Evolutionary conservation across 2,797 vertebrate species (phyloP).

Genomic region (Hydrophis major): DNA sequence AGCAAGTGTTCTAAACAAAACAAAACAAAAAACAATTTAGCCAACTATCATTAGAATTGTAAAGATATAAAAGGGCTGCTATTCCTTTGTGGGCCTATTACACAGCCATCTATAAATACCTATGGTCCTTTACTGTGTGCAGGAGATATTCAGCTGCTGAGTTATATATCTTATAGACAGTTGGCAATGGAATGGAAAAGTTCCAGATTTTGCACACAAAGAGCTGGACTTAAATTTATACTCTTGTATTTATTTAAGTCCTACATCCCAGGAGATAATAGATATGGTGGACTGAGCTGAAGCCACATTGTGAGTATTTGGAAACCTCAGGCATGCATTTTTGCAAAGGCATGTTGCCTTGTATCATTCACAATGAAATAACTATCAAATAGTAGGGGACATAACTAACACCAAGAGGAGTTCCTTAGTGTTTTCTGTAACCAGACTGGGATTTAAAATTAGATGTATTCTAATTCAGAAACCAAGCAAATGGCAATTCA

Average conservation of each 20-base stretch:
- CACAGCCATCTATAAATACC: background rate
- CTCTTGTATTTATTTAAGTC: background rate
- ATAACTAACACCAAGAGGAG: background rate
- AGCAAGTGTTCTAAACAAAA: background rate
- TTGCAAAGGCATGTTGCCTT: background rate
- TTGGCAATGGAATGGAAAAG: background rate
- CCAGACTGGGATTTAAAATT: background rate
- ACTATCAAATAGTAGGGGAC: conserved; percentile 8
- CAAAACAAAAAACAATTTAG: background rate
- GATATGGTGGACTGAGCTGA: background rate
- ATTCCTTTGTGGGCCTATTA: background rate
- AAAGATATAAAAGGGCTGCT: background rate
- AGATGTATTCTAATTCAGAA: background rate
- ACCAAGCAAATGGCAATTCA: conserved; percentile 1
- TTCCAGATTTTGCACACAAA: background rate
- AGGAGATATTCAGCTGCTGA: background rate
- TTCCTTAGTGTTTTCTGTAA: conserved; percentile 16
- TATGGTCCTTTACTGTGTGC: background rate
- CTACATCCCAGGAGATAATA: conserved; percentile 1
- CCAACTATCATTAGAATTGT: background rate
- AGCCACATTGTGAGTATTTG: conserved; percentile 1
- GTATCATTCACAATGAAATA: background rate
- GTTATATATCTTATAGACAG: background rate
- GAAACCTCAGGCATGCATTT: background rate
- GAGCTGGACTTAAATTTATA: background rate